phyloP scores from a whole-genome alignment of 2,113 vertebrate genomes.

The Vidua macroura region DNA sequence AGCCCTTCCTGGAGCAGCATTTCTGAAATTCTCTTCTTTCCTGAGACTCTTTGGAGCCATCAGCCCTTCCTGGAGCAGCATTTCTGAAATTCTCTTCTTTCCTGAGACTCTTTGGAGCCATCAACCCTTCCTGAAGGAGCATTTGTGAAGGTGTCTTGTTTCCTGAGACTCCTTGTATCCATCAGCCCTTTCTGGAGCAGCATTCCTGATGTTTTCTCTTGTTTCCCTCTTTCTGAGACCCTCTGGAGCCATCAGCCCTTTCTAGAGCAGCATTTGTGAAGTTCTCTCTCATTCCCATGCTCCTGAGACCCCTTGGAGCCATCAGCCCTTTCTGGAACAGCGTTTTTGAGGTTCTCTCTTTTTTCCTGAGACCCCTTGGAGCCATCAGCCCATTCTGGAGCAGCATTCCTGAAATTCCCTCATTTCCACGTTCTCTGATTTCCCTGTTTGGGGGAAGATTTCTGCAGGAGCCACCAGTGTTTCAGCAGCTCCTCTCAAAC shows the following conservation, averaged over 20 bases:
- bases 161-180: rapidly evolving
- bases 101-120: neutral
- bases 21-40: neutral
- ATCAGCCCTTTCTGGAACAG: neutral
- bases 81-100: neutral
- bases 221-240: too few relatives aligned
- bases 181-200: rapidly evolving
- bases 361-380: neutral
- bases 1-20: neutral
- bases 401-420: neutral
- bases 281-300: too few relatives aligned
- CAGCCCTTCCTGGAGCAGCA: rapidly evolving
- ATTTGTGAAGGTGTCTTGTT: rapidly evolving
- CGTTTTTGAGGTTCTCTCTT: neutral
- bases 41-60: rapidly evolving
- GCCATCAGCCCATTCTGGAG: neutral
- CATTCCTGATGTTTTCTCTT: neutral
- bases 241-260: neutral
- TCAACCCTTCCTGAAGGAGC: neutral
- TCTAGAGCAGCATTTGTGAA: rapidly evolving
- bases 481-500: neutral
- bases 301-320: neutral
- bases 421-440: rapidly evolving
- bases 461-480: neutral
- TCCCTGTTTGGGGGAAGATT: neutral